Percentiles rank a stretch among this genome's conserved stretches.
phyloP scores from a whole-genome alignment of 2,888 invertebrate genomes.

The Pomacea canaliculata region DNA sequence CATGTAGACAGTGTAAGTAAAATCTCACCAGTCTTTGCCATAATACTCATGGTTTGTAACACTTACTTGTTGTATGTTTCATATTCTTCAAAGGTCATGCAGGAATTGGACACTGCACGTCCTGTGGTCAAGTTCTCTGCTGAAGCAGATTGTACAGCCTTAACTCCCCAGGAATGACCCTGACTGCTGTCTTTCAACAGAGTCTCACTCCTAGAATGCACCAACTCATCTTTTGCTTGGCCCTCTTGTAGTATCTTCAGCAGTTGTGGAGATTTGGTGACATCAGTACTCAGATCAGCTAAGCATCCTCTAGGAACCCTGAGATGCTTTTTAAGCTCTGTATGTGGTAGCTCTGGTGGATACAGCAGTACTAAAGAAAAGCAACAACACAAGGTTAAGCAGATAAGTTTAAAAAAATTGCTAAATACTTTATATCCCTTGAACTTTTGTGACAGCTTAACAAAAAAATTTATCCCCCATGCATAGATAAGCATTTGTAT shows the following conservation, averaged over 20 bases:
- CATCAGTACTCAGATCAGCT: conserved; percentile 40
- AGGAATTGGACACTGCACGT: conserved; percentile 61
- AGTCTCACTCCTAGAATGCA: conserved; percentile 51
- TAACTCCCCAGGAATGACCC: conserved; percentile 47
- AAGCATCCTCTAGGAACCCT: conserved; percentile 50
- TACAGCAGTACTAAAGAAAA: conserved; percentile 57
- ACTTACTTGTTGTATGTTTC: conserved; percentile 58
- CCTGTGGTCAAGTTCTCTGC: conserved; percentile 64
- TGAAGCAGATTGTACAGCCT: conserved; percentile 41
- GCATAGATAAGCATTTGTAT: no score
- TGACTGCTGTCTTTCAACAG: conserved; percentile 52
- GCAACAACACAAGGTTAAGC: no score
- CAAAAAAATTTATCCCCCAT: no score
- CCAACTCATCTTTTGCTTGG: conserved; percentile 53
- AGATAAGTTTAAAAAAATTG: no score
- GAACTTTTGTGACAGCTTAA: no score
- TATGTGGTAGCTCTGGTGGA: conserved; percentile 57
- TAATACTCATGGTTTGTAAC: not conserved
- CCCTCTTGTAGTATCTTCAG: conserved; percentile 52
- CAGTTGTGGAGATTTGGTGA: conserved; percentile 51
- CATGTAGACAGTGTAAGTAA: no score
- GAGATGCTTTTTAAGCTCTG: conserved; percentile 42
- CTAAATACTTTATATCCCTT: no score
- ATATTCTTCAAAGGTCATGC: conserved; percentile 68
- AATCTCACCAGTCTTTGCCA: no score